Evolutionary conservation across 37 sponge, comb jelly and placozoan species (phyloP).

Genomic region (Cliona cf. orientalis): DNA sequence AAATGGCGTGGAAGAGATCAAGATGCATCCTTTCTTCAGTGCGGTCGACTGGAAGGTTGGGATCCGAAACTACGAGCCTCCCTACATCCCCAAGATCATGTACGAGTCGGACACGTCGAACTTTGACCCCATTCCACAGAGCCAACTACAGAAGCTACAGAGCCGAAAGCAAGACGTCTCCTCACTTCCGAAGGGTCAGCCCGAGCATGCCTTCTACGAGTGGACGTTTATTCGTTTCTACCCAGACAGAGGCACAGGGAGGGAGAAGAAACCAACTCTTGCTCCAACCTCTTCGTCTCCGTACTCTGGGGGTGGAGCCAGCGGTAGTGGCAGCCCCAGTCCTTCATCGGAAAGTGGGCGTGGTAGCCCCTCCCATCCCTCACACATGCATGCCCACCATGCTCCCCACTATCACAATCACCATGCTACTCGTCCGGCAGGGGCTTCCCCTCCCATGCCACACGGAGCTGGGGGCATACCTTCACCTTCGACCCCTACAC

Average conservation of each 20-base stretch:
- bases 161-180: constrained; percentile 34
- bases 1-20: constrained; percentile 85
- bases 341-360: not conserved
- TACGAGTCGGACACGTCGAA: constrained; percentile 90
- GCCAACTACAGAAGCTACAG: constrained; percentile 52
- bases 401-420: not conserved
- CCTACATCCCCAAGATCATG: constrained; percentile 86
- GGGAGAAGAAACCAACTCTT: constrained; percentile 35
- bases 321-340: not conserved
- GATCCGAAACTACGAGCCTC: constrained; percentile 87
- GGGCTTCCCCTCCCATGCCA: not conserved
- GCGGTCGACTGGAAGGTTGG: constrained; percentile 88
- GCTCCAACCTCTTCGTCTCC: constrained; percentile 34
- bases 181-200: constrained; percentile 65
- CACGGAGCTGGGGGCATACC: no score
- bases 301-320: not conserved
- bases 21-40: constrained; percentile 86
- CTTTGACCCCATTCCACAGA: constrained; percentile 87
- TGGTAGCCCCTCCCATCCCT: not conserved
- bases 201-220: constrained; percentile 93
- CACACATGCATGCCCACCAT: not conserved
- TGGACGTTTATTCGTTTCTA: constrained; percentile 92
- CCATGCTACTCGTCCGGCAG: not conserved
- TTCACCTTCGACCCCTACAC: not conserved
- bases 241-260: constrained; percentile 37